A percentile compares a stretch with the other conserved stretches of the same genome.
Conservation (phyloP, 2,113 vertebrate genomes). For the Pseudonaja textilis region DNA sequence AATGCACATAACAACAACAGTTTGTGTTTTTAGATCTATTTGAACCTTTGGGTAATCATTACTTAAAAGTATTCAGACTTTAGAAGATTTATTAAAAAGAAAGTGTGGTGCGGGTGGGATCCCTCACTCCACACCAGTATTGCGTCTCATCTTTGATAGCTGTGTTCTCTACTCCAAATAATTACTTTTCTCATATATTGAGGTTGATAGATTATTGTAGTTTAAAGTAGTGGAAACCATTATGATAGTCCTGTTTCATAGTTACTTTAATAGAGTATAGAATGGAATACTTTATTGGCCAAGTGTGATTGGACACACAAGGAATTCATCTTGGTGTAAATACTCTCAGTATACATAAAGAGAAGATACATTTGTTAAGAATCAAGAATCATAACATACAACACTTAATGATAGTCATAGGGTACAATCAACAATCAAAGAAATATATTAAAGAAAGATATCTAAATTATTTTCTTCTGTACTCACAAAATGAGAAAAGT, state of each 20-base stretch:
- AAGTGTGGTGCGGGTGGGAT: neutral
- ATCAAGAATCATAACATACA: too few relatives aligned
- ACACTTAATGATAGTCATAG: too few relatives aligned
- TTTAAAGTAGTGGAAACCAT: neutral
- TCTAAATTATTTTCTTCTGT: neutral
- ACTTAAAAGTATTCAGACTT: neutral
- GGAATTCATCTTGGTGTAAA: too few relatives aligned
- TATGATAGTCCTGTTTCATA: neutral
- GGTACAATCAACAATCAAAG: too few relatives aligned
- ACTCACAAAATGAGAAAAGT: neutral
- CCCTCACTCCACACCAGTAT: neutral
- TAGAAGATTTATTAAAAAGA: neutral
- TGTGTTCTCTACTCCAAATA: neutral
- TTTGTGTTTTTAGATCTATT: neutral
- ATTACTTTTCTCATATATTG: neutral
- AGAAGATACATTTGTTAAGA: too few relatives aligned
- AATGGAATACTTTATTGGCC: too few relatives aligned
- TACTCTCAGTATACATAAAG: too few relatives aligned
- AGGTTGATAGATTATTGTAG: neutral
- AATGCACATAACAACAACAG: neutral
- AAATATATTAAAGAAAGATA: neutral
- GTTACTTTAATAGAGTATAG: neutral
- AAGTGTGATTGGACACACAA: too few relatives aligned
- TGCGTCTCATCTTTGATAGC: neutral
- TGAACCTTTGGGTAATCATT: neutral